Evolutionary conservation across 92 coral and sea anemone species (phyloP), one percentile per base, ranked within the genome.

Genomic region (Palythoa caribaeorum): DNA sequence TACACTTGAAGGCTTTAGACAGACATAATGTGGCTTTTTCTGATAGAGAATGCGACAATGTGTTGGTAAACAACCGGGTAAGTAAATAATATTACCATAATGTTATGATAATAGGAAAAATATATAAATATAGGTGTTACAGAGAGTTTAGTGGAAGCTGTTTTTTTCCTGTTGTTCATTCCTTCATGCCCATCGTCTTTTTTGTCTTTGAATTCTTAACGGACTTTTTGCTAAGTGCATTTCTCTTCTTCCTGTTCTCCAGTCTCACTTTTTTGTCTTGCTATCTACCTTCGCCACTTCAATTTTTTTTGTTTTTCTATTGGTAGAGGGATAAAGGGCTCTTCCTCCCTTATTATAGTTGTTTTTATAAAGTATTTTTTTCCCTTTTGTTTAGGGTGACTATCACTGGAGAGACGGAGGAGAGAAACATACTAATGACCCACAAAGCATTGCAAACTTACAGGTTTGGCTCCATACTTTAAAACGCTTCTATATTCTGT

Each of bases 321-420:
- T 44, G 6, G 28, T 28, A 28, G 28, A 28, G 28, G 28, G 0
- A 28, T 28, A 40, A 40, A 40, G 47, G 47, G 3, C 47, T 40
- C 47, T 40, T 2, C 47, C 47, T 40, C 6, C 47, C 1, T 40
- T 40, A 40, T 40, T 40, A 40, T 40, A 40, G 0, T 28, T 28
- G 28, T 28, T 28, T 40, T 40, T 40, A 40, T 40, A 40, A 2
- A 40, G 3, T 40, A 40, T 40, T 40, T 63, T 63, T 63, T 17
- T 63, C 10, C 4, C 4, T 63, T 63, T 0, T 20, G 51, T 37
- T 53, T 75, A 96, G 99, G 99, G 99, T 47, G 98, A 91, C 52
- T 96, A 96, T 66, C 99, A 96, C 76, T 96, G 99, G 99, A 94
- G 99, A 60, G 96, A 93, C 48, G 99, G 99, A 35, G 99, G 99